These are phyloP conservation scores for Pseudeuparius sepicola DNA, from an alignment of 2,888 invertebrate genomes.

Conservation along the genomic window DNA sequence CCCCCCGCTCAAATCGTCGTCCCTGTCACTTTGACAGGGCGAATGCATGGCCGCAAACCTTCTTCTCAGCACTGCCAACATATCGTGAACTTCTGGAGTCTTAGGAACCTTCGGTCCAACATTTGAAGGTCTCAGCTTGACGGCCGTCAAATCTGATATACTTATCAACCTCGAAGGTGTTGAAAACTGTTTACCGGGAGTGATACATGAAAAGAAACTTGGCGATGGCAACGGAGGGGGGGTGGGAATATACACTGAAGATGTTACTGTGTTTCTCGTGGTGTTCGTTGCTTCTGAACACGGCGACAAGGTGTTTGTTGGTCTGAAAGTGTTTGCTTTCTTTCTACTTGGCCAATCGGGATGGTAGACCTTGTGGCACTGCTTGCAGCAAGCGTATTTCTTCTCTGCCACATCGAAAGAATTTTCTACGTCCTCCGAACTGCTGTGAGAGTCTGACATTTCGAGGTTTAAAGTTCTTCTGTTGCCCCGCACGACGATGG, in stretches of 20 bases:
- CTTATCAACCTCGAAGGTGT: slow-evolving; percentile 19
- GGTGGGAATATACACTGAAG: slow-evolving; percentile 8
- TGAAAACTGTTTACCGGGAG: slow-evolving; percentile 5
- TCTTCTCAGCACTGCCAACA: slow-evolving; percentile 26
- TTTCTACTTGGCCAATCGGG: slow-evolving; percentile 1
- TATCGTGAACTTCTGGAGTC: slow-evolving; percentile 25
- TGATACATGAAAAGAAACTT: neutral
- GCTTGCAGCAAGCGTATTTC: slow-evolving; percentile 16
- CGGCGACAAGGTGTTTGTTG: neutral
- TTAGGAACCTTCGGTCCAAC: slow-evolving; percentile 14
- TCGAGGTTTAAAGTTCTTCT: slow-evolving; percentile 15
- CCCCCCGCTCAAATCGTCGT: slow-evolving; percentile 6
- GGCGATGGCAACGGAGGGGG: slow-evolving; percentile 9
- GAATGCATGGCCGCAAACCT: slow-evolving; percentile 30
- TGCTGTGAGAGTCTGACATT: too few relatives aligned
- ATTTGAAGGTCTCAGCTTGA: slow-evolving; percentile 20
- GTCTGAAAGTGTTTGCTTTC: neutral
- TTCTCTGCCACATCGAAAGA: neutral
- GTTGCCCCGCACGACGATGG: slow-evolving; percentile 18
- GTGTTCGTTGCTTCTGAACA: neutral
- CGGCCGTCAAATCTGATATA: slow-evolving; percentile 15
- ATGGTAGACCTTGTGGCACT: slow-evolving; percentile 14
- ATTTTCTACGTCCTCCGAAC: too few relatives aligned
- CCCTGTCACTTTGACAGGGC: slow-evolving; percentile 18
- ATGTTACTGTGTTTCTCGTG: neutral